Base-by-base conservation (phyloP, 35 echinoderm and acorn worm genomes). In the Acanthaster planci region DNA sequence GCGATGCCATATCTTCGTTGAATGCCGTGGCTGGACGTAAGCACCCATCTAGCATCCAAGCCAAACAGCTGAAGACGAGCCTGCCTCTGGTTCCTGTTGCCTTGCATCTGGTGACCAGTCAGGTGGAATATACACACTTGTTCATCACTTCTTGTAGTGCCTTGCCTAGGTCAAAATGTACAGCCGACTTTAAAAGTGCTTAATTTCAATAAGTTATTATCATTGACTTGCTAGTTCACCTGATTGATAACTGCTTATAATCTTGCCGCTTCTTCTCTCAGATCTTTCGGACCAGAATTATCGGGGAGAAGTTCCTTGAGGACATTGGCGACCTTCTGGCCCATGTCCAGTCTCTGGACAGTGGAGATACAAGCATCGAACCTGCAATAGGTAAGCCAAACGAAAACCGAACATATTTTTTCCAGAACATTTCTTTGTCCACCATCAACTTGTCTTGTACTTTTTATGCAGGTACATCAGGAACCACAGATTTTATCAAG, bases 361-460 rank as follows among this genome's bases (percentile, higher is more conserved):
- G 55, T 68, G 92, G 92, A 37, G 96, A 99, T 34, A 99, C 96
- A 0, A 97, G 90, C 79, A 99, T 99, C 32, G 96, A 99, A 68
- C 85, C 96, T 26, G 92, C 95, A 39, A 39, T 99, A 9, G 91
- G 96, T 99, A 89, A 82, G 82, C 83, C 12, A 4, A 47, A 47
- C 4, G 0, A 44, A 38, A 23, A 39, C 38, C 0, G n/a, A 75
- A 75, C 8, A n/a, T n/a, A n/a, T n/a, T n/a, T n/a, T n/a, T n/a
- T n/a, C n/a, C n/a, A n/a, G n/a, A n/a, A n/a, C n/a, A n/a, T 57
- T 57, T 57, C n/a, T 12, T 57, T 12, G 22, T n/a, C 12, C 12
- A 57, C 54, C 12, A 14, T 57, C 54, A 57, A 57, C 12, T n/a
- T 80, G 9, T 80, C 7, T 19, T 19, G 57, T 55, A 15, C 44